Conservation (phyloP, 2,797 vertebrate genomes). For the Urocyon cinereoargenteus region DNA sequence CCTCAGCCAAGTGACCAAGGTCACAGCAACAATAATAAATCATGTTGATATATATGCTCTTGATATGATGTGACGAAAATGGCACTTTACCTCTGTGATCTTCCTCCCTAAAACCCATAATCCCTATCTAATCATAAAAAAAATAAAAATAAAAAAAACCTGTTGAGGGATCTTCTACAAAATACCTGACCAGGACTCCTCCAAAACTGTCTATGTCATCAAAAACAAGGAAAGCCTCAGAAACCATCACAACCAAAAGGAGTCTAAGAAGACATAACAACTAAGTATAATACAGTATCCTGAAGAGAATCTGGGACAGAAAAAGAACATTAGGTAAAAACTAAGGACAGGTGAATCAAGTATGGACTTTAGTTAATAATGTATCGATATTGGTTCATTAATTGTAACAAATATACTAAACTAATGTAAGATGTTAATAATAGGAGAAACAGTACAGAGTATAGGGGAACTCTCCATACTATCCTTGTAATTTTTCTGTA, state of each 20-base stretch:
- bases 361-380: background rate
- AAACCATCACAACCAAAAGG: background rate
- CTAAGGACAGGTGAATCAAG: background rate
- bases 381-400: background rate
- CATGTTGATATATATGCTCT: background rate
- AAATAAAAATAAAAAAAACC: background rate
- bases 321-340: background rate
- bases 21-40: background rate
- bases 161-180: background rate
- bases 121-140: background rate
- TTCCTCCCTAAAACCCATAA: background rate
- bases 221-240: background rate
- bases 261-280: background rate
- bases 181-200: background rate
- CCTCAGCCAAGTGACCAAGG: background rate
- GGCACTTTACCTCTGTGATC: background rate
- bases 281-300: background rate
- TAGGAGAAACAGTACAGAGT: background rate
- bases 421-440: background rate
- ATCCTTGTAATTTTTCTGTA: background rate
- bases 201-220: background rate
- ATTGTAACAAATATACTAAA: background rate
- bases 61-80: background rate
- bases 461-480: background rate
- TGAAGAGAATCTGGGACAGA: background rate